Evolutionary conservation across 2,797 vertebrate genomes (phyloP).

Genomic region (Tinamus major): DNA sequence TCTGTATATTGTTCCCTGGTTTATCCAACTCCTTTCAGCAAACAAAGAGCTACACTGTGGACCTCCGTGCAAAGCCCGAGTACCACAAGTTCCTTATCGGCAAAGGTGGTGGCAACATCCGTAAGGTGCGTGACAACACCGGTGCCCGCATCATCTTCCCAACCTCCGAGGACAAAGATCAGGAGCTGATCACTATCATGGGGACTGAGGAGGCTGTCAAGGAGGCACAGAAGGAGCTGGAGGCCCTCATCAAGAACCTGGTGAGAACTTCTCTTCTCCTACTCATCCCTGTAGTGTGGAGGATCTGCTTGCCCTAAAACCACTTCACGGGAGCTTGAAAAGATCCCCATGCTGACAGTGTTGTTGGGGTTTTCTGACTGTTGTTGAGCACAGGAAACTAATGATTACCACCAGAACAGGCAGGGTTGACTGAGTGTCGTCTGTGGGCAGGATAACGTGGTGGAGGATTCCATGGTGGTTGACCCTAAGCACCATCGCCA

Average conservation of each 20-base stretch:
- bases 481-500: slow-evolving; percentile 96
- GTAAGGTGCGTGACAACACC: slow-evolving; percentile 95
- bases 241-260: slow-evolving; percentile 93
- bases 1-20: not conserved
- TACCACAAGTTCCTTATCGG: slow-evolving; percentile 99
- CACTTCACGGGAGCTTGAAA: not conserved
- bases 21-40: slow-evolving; percentile 82
- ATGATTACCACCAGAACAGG: accelerated
- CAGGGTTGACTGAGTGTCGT: not conserved
- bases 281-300: not conserved
- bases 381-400: not conserved
- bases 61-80: slow-evolving; percentile 95
- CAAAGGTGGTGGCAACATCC: slow-evolving; percentile 96
- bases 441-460: slow-evolving; percentile 88
- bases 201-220: slow-evolving; percentile 95
- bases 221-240: slow-evolving; percentile 94
- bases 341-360: not conserved
- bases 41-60: slow-evolving; percentile 95
- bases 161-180: slow-evolving; percentile 92
- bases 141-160: slow-evolving; percentile 97
- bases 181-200: slow-evolving; percentile 96
- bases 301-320: not conserved
- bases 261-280: slow-evolving; percentile 67
- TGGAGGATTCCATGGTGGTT: slow-evolving; percentile 92
- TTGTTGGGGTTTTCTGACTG: not conserved